Percentiles rank a stretch among this genome's conserved stretches.
Evolutionary conservation across 2,888 invertebrate genomes (phyloP).

Genomic region (Andricus curvator): DNA sequence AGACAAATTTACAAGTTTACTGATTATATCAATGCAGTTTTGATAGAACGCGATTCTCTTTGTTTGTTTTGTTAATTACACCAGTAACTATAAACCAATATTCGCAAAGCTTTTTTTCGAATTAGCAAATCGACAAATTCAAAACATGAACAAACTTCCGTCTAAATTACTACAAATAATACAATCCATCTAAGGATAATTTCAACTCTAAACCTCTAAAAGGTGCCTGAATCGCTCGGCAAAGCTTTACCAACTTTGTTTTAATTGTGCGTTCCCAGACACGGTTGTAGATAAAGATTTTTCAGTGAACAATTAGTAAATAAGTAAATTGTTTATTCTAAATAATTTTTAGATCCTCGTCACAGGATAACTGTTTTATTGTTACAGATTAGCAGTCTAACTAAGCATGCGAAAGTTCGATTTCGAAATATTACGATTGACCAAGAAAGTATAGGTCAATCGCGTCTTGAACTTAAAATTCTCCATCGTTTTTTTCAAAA

Average conservation of each 20-base stretch:
- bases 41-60: neutral
- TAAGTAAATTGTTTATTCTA: too few species aligned
- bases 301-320: too few species aligned
- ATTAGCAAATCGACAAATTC: neutral
- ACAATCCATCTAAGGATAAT: neutral
- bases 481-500: constrained; percentile 68
- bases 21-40: neutral
- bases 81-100: neutral
- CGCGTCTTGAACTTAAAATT: constrained; percentile 68
- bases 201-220: neutral
- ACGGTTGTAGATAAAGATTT: neutral
- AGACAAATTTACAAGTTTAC: neutral
- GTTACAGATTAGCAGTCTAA: constrained; percentile 26
- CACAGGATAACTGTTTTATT: neutral
- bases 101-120: neutral
- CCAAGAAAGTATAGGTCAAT: constrained; percentile 63
- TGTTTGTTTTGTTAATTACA: neutral
- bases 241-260: neutral
- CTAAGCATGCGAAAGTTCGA: constrained; percentile 59
- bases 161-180: neutral
- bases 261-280: neutral
- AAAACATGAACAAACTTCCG: neutral
- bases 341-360: too few species aligned
- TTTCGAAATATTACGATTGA: constrained; percentile 50
- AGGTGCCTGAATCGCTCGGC: neutral